Base-by-base conservation (phyloP, 2,113 vertebrate genomes). In the Alethe castanea region DNA sequence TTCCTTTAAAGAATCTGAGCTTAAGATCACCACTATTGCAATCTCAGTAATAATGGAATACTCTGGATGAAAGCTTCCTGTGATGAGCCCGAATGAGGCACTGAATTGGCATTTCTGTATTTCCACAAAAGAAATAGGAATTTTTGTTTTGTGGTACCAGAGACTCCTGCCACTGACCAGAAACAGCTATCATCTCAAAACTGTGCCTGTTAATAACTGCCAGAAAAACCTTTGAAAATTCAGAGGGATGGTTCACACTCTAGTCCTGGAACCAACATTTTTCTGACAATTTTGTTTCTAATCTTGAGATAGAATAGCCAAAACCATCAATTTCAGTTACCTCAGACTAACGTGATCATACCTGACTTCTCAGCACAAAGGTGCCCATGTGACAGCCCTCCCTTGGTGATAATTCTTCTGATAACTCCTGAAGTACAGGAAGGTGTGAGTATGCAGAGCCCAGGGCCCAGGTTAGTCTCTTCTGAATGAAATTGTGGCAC, bases 371-470 rank as follows among this genome's bases (percentile, higher is more conserved):
- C 29, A 36, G 35, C 22, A 22, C 22, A 35, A 29, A 53, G 33
- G 28, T n/a, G 6, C 19, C 14, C 19, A 28, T 0, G 0, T 25
- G 24, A 31, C 10, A 54, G 29, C 14, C 26, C 8, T 73, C 19
- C 33, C 20, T 7, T 19, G 22, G 7, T 44, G 9, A 16, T 54
- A 33, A 28, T 38, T 44, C 35, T 62, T 19, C 47, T 67, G 19
- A 2, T 31, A 47, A 13, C 8, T 77, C 65, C 69, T 5, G 4
- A 25, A 87, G 31, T 17, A 54, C 0, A 0, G 28, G 12, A 36
- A 84, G 50, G 11, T 52, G 28, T 66, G 31, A 5, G 16, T 13
- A 5, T 23, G 10, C 24, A 35, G 42, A 65, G 7, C 14, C 16
- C 5, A 13, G 31, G 3, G 7, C 14, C 16, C 5, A 13, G 31